Conservation (phyloP, 1,140 invertebrate genomes). For the Caenorhabditis brenneri region DNA sequence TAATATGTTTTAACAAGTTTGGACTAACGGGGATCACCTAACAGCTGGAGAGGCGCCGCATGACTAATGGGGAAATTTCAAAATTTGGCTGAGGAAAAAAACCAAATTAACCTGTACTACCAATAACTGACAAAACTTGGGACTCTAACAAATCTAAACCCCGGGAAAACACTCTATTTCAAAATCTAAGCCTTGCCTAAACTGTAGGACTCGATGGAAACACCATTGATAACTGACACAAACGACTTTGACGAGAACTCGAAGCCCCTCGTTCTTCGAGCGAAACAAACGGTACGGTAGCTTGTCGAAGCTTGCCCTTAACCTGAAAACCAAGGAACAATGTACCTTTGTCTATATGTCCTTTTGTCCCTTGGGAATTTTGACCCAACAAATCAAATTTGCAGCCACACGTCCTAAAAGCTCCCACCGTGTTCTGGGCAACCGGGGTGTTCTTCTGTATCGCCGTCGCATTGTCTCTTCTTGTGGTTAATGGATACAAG, state of each 20-base stretch:
- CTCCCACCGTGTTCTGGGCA: neutral
- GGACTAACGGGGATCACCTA: too few relatives aligned
- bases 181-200: neutral
- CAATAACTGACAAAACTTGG: too few relatives aligned
- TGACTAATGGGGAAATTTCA: neutral
- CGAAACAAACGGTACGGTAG: neutral
- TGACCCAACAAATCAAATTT: neutral
- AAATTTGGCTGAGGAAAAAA: too few relatives aligned
- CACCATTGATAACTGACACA: neutral
- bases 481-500: slow-evolving; percentile 34
- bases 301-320: neutral
- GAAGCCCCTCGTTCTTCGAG: neutral
- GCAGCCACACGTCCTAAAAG: neutral
- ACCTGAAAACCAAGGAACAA: too few relatives aligned
- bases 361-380: neutral
- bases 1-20: neutral
- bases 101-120: too few relatives aligned
- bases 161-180: too few relatives aligned
- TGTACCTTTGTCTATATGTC: neutral
- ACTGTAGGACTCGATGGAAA: slow-evolving; percentile 16
- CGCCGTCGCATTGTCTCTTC: slow-evolving; percentile 17
- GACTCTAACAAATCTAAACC: too few relatives aligned
- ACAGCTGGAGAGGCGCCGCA: too few relatives aligned
- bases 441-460: slow-evolving; percentile 13
- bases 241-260: slow-evolving; percentile 34